These are phyloP conservation scores for Enteromius paludinosus DNA, from an alignment of 2,797 vertebrate species.

Conservation along the genomic window DNA sequence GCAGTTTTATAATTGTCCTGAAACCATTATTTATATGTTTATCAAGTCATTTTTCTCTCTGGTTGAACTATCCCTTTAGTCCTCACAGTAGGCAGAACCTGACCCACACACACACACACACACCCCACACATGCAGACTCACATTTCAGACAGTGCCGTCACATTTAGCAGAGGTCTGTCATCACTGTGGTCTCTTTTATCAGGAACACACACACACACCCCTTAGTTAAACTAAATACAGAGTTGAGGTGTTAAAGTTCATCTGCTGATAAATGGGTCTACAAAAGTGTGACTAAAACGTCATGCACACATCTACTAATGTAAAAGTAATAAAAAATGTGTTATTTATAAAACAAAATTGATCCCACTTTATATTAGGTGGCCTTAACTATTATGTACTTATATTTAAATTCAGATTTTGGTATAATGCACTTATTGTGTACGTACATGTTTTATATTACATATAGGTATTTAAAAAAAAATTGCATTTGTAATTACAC, in stretches of 20 bases:
- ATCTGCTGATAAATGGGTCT: not conserved
- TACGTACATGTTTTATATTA: too few relatives aligned
- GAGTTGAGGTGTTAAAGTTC: conserved; percentile 24
- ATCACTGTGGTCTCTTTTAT: conserved; percentile 60
- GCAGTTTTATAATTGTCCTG: not conserved
- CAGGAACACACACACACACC: conserved; percentile 7
- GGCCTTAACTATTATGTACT: too few relatives aligned
- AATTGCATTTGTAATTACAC: too few relatives aligned
- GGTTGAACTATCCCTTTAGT: not conserved
- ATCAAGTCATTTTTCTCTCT: not conserved
- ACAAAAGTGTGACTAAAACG: not conserved
- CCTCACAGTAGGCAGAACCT: not conserved
- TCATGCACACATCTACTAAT: not conserved
- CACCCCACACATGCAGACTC: conserved; percentile 43
- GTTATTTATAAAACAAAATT: too few relatives aligned
- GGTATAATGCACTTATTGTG: too few relatives aligned
- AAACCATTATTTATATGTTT: not conserved
- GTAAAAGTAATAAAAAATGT: not conserved
- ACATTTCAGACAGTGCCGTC: conserved; percentile 68
- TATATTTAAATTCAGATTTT: too few relatives aligned
- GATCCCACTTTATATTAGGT: too few relatives aligned
- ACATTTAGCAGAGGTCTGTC: conserved; percentile 68
- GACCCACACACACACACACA: conserved; percentile 17
- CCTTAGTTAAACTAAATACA: conserved; percentile 28
- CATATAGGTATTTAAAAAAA: too few relatives aligned